Base-by-base conservation (phyloP, 2,113 vertebrate species). In the Sinocyclocheilus anshuiensis region DNA sequence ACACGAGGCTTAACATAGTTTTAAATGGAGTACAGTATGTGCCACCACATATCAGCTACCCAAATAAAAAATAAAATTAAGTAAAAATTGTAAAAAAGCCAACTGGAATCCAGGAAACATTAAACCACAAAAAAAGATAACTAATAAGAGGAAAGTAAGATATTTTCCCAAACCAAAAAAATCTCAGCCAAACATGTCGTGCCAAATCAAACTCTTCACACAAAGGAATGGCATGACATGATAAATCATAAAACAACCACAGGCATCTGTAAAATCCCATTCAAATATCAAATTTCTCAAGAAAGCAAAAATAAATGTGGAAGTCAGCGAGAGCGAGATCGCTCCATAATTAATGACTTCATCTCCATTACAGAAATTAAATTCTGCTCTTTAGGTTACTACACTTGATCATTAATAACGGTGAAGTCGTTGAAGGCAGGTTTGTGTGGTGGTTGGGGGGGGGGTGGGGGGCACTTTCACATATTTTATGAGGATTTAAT, bases 401-500 rank as follows among this genome's bases (percentile, higher is more conserved):
- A 48, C 45, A n/a, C 13, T 75, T 80, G 59, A 81, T 84, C 50
- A 84, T 29, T 84, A 53, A 84, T 84, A 71, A 84, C 61, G 9
- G 33, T 80, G 55, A 61, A 48, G 57, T 61, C 63, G 7, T 83
- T 72, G 29, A 82, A 65, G 61, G 36, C 63, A 24, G 61, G n/a
- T 42, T 74, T 76, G 74, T 48, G 74, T 26, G 74, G 55, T 71
- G 42, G 42, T 2, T 45, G 42, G 42, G 42, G 33, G 1, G 39
- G 45, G 0, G 33, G 8, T n/a, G 55, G 72, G 4, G 61, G 33
- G 33, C 20, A 74, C 87, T 55, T 85, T 90, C 90, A 92, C 90
- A 91, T 91, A 79, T 84, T 82, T 69, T 71, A 88, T 88, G 87
- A 93, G 90, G 78, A 89, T 55, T 75, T 55, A 57, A 91, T 86